Evolutionary conservation across 2,888 invertebrate species (phyloP), one percentile per base, ranked within the genome.

Genomic region (Sphaeridia pumilis): DNA sequence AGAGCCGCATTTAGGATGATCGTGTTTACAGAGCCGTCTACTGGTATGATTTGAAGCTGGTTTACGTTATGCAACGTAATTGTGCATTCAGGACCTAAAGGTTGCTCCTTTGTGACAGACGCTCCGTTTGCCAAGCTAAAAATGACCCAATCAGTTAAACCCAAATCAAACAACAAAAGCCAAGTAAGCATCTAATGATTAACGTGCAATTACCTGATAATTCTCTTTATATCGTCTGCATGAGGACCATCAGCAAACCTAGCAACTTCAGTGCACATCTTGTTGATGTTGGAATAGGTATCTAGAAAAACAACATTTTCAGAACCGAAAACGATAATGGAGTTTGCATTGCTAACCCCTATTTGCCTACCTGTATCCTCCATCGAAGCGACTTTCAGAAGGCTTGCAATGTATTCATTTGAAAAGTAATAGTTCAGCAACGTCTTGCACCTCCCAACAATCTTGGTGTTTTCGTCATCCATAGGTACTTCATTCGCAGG

Each of bases 1-100:
- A 89, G 74, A 31, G 92, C 83, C 72, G 89, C 85, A 35, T 92
- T 80, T 25, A 88, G 83, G 55, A 93, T 73, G 66, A 92, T 73
- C 3, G 87, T 84, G 70, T 88, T 87, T 45, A 87, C 71, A 2
- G 61, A 42, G 20, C 60, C 58, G 52, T 59, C 59, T 12, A 56
- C 31, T 5, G 53, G 48, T 21, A 56, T 20, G n/a, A 38, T 47
- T 44, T 45, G 36, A 7, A 52, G 20, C 4, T 47, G 43, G 25
- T 52, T 42, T 31, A 42, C 14, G 7, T 41, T 17, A 7, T 28
- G 25, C 2, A 22, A 17, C 43, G 36, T 42, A 17, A 36, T 35
- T 5, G 20, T 3, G 22, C 47, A 55, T 27, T 38, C 38, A 27
- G 44, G 7, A 10, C 46, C 52, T 3, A 42, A 7, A 17, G 25